Conservation (phyloP, 2,888 invertebrate genomes). For the Acanthacorydalis orientalis region DNA sequence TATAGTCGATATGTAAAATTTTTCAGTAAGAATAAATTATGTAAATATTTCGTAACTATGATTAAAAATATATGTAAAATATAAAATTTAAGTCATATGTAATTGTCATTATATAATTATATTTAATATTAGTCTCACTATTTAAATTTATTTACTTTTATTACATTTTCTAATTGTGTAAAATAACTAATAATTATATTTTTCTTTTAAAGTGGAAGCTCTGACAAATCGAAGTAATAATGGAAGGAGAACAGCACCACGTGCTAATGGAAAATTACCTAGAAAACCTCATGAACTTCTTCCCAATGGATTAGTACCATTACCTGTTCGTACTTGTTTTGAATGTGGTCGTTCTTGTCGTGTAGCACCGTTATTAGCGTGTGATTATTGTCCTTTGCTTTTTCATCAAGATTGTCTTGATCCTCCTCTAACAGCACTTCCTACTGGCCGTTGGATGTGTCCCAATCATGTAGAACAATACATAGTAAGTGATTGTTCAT, state of each 20-base stretch:
- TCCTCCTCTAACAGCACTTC: conserved; percentile 78
- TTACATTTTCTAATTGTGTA: too few species aligned
- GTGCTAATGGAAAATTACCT: conserved; percentile 9
- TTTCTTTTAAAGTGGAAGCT: conserved; percentile 8
- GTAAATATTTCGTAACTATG: too few species aligned
- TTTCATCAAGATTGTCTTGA: conserved; percentile 91
- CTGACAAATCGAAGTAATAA: conserved; percentile 15
- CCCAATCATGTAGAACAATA: conserved; percentile 90
- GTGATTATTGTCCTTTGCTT: conserved; percentile 82
- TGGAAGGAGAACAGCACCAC: conserved; percentile 4
- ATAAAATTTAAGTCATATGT: too few species aligned
- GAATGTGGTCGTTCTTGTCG: conserved; percentile 74
- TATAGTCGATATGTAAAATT: too few species aligned
- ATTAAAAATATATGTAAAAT: too few species aligned
- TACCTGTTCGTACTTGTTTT: conserved; percentile 72
- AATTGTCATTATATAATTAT: too few species aligned
- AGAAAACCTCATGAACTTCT: conserved; percentile 13
- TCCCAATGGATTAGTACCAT: conserved; percentile 47
- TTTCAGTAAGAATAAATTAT: too few species aligned
- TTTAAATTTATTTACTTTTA: too few species aligned
- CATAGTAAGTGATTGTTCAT: conserved; percentile 37
- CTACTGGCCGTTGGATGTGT: conserved; percentile 92
- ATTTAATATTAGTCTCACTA: too few species aligned
- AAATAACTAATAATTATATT: neutral
- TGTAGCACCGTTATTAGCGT: conserved; percentile 68